Base-by-base conservation (phyloP, 2,888 invertebrate species). In the Rhagonycha fulva region DNA sequence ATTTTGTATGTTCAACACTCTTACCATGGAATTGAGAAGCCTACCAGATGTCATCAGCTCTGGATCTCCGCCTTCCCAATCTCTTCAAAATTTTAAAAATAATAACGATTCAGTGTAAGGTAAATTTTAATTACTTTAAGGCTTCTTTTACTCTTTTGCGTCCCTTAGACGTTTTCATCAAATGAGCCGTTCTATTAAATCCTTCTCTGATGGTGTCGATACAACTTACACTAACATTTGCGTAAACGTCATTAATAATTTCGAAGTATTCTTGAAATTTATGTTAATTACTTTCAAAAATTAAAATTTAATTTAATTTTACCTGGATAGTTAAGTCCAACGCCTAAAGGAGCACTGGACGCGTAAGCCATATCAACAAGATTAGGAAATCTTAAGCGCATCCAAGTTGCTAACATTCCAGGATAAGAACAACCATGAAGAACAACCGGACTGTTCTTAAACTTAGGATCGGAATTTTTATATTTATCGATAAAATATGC, bases 381-480 rank as follows among this genome's bases (percentile, higher is more conserved):
- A 82, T 92, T 91, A 0, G 92, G 92, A 83, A 91, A 91, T 9
- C 89, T 89, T 2, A 89, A 84, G 69, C 90, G 83, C 84, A 90
- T 88, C 92, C 92, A 92, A 0, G 90, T 89, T 0, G 91, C 92
- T 89, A 92, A 88, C 75, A 87, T 89, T 71, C 91, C 92, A 0
- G 91, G 89, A 84, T 91, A 91, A 0, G 91, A 91, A 32, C 91
- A 91, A 0, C 92, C 92, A 24, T 91, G 89, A 10, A 92, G 87
- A 1, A 89, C 63, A 9, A 63, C 24, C 0, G 23, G 23, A 24
- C 63, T 63, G 63, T 63, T 63, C 9, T 9, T 14, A 10, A 24
- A 63, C 23, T 63, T 63, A 0, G 23, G 63, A 24, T 63, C 63
- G 3, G 63, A 63, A 24, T 63, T 14, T 63, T 63, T 63, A 24